Evolutionary conservation across 2,888 invertebrate genomes (phyloP).

Genomic region (Pasiphila rectangulata): DNA sequence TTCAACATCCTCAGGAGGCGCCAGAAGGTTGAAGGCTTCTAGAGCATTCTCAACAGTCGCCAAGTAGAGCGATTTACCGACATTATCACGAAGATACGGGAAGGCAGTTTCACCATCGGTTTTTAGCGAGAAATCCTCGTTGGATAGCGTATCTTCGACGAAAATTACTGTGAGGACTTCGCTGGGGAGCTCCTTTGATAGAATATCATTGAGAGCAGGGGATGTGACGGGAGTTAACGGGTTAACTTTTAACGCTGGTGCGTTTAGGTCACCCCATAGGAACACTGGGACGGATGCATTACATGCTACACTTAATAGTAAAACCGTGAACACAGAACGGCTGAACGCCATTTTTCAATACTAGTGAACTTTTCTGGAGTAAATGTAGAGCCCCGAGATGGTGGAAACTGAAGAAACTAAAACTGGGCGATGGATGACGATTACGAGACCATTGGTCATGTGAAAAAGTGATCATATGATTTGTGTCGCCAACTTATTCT

Average conservation of each 20-base stretch:
- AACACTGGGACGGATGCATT: slow-evolving; percentile 79
- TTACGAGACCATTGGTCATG: slow-evolving; percentile 72
- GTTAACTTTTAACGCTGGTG: slow-evolving; percentile 45
- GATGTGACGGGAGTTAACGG: slow-evolving; percentile 53
- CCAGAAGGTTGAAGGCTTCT: slow-evolving; percentile 74
- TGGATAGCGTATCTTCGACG: slow-evolving; percentile 76
- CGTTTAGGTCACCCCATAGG: slow-evolving; percentile 76
- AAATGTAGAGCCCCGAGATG: slow-evolving; percentile 59
- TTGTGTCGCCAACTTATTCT: slow-evolving; percentile 4
- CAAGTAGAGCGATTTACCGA: slow-evolving; percentile 72
- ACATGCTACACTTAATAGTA: slow-evolving; percentile 64
- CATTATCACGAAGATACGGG: slow-evolving; percentile 59
- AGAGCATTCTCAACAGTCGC: slow-evolving; percentile 83
- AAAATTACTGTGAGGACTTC: slow-evolving; percentile 74
- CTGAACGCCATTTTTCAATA: slow-evolving; percentile 70
- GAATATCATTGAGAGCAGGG: slow-evolving; percentile 55
- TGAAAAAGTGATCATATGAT: slow-evolving; percentile 78
- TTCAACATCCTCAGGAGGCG: slow-evolving; percentile 58
- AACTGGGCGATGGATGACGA: slow-evolving; percentile 63
- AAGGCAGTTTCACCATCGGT: slow-evolving; percentile 61
- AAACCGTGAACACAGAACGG: slow-evolving; percentile 64
- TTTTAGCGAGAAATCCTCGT: slow-evolving; percentile 81
- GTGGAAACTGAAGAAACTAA: slow-evolving; percentile 54
- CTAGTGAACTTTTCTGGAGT: slow-evolving; percentile 65
- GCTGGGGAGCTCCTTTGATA: slow-evolving; percentile 57